Percentiles rank a stretch among this genome's conserved stretches.
phyloP scores from a whole-genome alignment of 2,888 invertebrate genomes.

The Glomeris marginata region DNA sequence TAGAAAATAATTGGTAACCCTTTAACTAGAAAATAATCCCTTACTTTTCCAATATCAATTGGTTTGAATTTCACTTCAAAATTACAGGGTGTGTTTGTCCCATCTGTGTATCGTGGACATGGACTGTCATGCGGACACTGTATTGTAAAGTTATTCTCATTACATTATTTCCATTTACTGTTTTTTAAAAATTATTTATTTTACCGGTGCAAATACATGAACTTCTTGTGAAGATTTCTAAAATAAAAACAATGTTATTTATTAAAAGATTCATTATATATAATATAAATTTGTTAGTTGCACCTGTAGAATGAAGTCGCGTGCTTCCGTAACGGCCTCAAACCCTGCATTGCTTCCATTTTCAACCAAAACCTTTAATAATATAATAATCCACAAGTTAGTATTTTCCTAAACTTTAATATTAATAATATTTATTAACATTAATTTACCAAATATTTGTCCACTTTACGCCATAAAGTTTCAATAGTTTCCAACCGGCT shows the following conservation, averaged over 20 bases:
- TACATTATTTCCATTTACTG: background rate
- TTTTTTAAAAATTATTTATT: background rate
- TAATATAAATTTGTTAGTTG: no score
- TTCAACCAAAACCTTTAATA: conserved; percentile 54
- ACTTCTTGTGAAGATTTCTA: background rate
- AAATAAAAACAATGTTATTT: conserved; percentile 11
- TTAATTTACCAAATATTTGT: conserved; percentile 49
- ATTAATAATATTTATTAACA: no score
- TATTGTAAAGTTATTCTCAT: conserved; percentile 20
- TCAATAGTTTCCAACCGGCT: conserved; percentile 51
- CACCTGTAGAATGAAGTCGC: conserved; percentile 57
- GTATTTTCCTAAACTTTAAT: no score
- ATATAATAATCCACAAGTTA: no score
- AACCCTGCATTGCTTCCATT: conserved; percentile 70
- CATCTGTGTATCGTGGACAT: conserved; percentile 56
- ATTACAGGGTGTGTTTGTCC: conserved; percentile 53
- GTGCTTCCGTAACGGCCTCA: conserved; percentile 62
- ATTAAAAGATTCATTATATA: background rate
- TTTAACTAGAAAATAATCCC: conserved; percentile 21
- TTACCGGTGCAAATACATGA: background rate
- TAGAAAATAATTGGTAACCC: no score
- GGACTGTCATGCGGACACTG: conserved; percentile 65
- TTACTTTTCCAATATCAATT: conserved; percentile 21
- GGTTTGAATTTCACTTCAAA: conserved; percentile 46
- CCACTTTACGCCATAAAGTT: conserved; percentile 74